These are phyloP conservation scores for Campylomormyrus numenius DNA, from an alignment of 2,113 vertebrate species.

Conservation along the genomic window DNA sequence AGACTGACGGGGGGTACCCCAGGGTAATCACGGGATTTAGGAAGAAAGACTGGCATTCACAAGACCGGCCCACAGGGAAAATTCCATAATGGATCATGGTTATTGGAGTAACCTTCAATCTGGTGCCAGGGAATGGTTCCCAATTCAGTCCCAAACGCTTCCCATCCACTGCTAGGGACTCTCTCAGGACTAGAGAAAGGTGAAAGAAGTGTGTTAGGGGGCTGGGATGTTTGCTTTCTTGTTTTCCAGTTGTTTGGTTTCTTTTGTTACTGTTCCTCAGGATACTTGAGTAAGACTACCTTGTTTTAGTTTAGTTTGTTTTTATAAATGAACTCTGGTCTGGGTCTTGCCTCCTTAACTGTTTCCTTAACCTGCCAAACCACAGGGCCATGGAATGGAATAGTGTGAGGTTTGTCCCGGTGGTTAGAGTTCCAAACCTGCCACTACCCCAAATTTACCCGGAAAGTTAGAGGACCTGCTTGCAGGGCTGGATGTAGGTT, in stretches of 20 bases:
- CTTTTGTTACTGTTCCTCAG: background rate
- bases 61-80: no score
- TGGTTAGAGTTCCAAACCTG: no score
- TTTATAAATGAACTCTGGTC: background rate
- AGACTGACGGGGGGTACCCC: no score
- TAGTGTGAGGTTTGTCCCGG: no score
- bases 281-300: background rate
- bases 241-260: background rate
- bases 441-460: no score
- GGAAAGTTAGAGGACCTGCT: no score
- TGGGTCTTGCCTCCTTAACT: background rate
- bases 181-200: background rate
- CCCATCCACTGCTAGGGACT: background rate
- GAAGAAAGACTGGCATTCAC: no score
- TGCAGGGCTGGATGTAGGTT: no score
- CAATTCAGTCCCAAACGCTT: background rate
- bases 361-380: background rate
- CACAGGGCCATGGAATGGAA: background rate
- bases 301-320: background rate
- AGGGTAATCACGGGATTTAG: no score
- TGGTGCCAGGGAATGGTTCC: background rate
- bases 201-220: background rate
- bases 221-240: background rate
- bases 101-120: background rate
- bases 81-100: no score